Base-by-base conservation (phyloP, 2,888 invertebrate genomes). In the Pammene fasciana region DNA sequence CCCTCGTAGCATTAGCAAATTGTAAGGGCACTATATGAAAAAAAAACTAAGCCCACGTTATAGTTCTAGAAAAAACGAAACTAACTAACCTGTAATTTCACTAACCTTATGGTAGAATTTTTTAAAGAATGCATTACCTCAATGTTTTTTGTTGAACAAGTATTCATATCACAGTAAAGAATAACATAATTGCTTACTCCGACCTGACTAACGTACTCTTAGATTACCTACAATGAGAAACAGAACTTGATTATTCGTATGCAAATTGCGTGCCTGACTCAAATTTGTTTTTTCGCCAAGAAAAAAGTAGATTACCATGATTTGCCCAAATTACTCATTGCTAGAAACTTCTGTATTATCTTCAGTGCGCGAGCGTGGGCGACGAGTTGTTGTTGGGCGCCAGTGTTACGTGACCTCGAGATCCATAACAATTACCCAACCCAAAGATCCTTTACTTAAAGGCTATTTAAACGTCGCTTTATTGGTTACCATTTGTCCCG, bases 181-280 rank as follows among this genome's bases (percentile, higher is more conserved):
- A 50, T 18, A 18, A 10, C 18, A 9, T 18, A 50, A 18, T 50
- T 18, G 11, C 18, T 18, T 0, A 50, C 18, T 50, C 18, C 18
- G 16, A 13, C 8, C 38, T 38, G 14, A 14, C 46, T 46, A 34
- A 60, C 48, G 48, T 38, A 61, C 48, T 38, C 34, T 61, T 11
- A 48, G 48, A 48, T 61, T 61, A 26, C 26, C 26, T 26, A 38
- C 38, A 38, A 8, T 38, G 11, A 50, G 13, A 60, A 50, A 61
- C n/a, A 67, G 45, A 62, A 68, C 38, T 59, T 36, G 36, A 57
- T 54, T 65, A 68, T 65, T 26, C 38, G 9, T 46, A 68, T 57
- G 50, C 59, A 46, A 65, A 68, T 46, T 54, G 52, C 68, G 52
- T 68, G 68, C 34, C 54, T 52, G 50, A 48, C 55, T 56, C 48